These are phyloP conservation scores for Pristionchus fissidentatus DNA, from an alignment of 2,888 invertebrate species.

Conservation along the genomic window DNA sequence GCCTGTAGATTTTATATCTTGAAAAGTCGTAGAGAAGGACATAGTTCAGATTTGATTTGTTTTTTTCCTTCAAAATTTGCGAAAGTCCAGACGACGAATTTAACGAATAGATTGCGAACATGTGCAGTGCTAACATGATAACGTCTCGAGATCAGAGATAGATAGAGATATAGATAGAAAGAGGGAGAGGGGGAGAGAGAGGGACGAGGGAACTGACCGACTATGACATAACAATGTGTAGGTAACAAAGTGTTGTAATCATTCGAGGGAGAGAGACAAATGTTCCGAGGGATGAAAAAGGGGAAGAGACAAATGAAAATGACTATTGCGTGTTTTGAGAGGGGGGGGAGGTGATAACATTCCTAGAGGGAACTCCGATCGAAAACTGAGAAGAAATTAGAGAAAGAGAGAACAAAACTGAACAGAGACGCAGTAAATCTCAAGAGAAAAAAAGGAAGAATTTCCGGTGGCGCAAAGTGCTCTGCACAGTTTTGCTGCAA, in stretches of 20 bases:
- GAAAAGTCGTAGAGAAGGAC: neutral
- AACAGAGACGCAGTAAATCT: neutral
- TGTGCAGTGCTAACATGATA: neutral
- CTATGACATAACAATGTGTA: neutral
- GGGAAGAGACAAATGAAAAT: neutral
- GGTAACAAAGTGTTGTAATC: slow-evolving; percentile 25
- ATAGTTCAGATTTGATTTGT: too few relatives aligned
- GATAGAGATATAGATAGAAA: neutral
- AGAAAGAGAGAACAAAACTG: neutral
- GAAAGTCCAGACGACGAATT: neutral
- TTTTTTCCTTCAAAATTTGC: too few relatives aligned
- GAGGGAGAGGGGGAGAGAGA: slow-evolving; percentile 36
- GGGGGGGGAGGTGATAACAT: too few relatives aligned
- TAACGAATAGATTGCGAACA: neutral
- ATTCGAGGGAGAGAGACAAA: slow-evolving; percentile 16
- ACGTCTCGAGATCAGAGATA: neutral
- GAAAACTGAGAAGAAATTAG: neutral
- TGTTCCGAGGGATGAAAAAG: neutral
- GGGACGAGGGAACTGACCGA: slow-evolving; percentile 9
- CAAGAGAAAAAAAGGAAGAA: neutral
- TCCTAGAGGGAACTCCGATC: neutral
- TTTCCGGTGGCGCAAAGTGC: too few relatives aligned
- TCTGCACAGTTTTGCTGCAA: too few relatives aligned
- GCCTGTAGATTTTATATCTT: neutral
- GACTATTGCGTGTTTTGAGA: slow-evolving; percentile 6